These are phyloP conservation scores for Phrixothrix hirtus DNA, from an alignment of 2,888 invertebrate genomes.

Conservation along the genomic window DNA sequence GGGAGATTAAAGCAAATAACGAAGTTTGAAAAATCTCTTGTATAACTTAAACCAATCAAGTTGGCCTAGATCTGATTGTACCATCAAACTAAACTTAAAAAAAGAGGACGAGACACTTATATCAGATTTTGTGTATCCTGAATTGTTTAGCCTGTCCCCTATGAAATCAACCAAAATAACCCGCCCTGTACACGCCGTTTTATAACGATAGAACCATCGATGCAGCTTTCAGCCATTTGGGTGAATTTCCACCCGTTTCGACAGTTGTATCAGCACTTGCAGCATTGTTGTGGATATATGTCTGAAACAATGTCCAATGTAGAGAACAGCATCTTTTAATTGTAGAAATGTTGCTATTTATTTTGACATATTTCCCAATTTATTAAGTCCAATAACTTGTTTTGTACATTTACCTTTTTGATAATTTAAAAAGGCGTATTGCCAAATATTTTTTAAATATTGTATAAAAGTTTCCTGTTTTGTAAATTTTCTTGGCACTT, in stretches of 20 bases:
- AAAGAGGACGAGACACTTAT: too few species aligned
- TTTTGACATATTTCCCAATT: conserved; percentile 15
- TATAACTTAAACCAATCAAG: too few species aligned
- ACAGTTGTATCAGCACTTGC: conserved; percentile 5
- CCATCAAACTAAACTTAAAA: too few species aligned
- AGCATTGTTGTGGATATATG: conserved; percentile 14
- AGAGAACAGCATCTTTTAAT: conserved; percentile 8
- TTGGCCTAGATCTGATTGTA: too few species aligned
- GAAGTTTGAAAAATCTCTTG: too few species aligned
- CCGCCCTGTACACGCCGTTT: too few species aligned
- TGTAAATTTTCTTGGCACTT: conserved; percentile 27
- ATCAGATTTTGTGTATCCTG: too few species aligned
- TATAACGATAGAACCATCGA: conserved; percentile 3
- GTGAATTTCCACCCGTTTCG: conserved; percentile 12
- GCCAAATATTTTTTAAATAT: conserved; percentile 30
- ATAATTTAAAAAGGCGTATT: conserved; percentile 31
- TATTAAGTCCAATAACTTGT: conserved; percentile 26
- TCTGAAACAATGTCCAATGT: conserved; percentile 20
- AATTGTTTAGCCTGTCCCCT: too few species aligned
- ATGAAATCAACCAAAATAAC: too few species aligned
- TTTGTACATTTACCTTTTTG: conserved; percentile 26
- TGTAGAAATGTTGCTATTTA: conserved; percentile 28
- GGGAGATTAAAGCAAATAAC: too few species aligned
- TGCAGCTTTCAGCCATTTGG: conserved; percentile 4
- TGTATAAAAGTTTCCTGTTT: conserved; percentile 24